phyloP scores from a whole-genome alignment of 2,113 vertebrate genomes.

The Corythaixoides concolor region DNA sequence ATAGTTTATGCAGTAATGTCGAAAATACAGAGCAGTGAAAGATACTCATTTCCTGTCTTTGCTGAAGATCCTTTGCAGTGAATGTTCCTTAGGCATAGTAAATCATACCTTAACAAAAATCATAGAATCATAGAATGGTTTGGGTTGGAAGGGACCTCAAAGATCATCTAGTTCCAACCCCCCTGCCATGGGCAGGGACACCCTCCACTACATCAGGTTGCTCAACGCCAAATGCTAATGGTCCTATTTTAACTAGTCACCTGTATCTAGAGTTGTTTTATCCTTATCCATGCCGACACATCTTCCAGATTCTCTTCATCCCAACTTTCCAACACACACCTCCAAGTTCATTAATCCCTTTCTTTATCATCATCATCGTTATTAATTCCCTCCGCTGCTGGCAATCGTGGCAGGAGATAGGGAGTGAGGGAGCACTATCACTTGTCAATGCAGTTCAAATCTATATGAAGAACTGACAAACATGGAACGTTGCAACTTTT shows the following conservation, averaged over 20 bases:
- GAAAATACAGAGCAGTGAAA: neutral
- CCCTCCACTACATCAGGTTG: no score
- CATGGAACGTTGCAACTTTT: neutral
- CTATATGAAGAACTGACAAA: neutral
- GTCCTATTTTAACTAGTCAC: neutral
- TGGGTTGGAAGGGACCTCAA: no score
- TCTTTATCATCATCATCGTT: neutral
- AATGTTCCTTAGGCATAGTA: neutral
- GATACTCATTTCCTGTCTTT: neutral
- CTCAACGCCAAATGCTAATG: no score
- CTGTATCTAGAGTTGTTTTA: neutral
- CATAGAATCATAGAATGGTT: no score
- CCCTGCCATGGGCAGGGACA: no score
- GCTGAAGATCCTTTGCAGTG: neutral
- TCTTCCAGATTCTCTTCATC: neutral
- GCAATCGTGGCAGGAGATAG: neutral
- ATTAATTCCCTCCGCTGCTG: neutral
- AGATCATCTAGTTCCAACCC: no score
- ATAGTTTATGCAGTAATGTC: neutral
- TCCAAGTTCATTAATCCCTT: neutral
- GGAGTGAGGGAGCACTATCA: neutral
- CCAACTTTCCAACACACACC: neutral
- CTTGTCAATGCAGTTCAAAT: neutral
- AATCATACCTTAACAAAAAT: neutral
- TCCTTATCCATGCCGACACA: neutral